phyloP scores from a whole-genome alignment of 2,113 vertebrate species.

The Chitala chitala region DNA sequence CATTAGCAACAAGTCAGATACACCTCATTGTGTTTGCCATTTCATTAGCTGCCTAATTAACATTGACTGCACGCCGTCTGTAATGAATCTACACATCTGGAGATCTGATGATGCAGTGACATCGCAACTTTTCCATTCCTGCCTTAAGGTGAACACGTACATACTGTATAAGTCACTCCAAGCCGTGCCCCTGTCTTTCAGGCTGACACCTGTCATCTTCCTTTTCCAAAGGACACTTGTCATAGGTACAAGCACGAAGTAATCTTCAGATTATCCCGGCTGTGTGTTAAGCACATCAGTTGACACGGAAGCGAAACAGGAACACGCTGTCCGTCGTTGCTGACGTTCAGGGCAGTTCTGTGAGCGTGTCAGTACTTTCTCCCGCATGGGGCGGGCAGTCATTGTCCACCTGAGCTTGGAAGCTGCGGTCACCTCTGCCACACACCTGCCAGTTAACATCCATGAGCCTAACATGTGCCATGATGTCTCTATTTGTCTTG shows the following conservation, averaged over 20 bases:
- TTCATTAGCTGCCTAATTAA: slow-evolving; percentile 7
- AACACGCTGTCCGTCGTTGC: neutral
- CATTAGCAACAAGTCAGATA: neutral
- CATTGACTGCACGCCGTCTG: neutral
- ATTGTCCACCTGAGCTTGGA: too few species aligned
- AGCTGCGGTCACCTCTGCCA: too few species aligned
- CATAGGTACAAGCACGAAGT: neutral
- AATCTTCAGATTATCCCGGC: slow-evolving; percentile 38
- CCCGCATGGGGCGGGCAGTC: too few species aligned
- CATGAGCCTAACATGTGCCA: too few species aligned
- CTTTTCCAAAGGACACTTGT: neutral
- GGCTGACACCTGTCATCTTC: neutral
- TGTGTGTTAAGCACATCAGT: slow-evolving; percentile 23
- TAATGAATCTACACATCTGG: neutral
- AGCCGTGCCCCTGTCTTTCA: too few species aligned
- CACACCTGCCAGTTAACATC: too few species aligned
- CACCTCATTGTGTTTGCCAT: neutral
- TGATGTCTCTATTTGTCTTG: too few species aligned
- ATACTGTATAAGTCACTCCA: neutral
- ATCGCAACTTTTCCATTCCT: neutral
- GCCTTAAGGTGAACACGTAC: neutral
- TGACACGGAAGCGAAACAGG: slow-evolving; percentile 21
- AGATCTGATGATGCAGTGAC: neutral
- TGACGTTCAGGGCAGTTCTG: neutral
- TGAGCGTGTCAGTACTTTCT: too few species aligned